Conservation (phyloP, 1,140 invertebrate species). For the Lucilia cuprina region DNA sequence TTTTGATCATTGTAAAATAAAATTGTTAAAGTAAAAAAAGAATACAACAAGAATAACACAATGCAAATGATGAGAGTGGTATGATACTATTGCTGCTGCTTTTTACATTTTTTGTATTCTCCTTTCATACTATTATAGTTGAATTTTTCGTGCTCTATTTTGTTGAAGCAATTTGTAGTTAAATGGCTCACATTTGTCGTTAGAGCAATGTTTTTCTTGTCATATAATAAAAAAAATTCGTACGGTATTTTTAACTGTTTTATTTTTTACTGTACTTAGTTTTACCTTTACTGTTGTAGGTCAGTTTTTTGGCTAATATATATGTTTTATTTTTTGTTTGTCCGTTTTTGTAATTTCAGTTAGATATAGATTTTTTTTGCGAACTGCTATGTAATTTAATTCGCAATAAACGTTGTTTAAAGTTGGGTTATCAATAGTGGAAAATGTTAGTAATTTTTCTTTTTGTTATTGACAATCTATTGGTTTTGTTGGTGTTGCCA, state of each 20-base stretch:
- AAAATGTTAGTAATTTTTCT: slow-evolving; percentile 8
- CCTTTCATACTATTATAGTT: not conserved
- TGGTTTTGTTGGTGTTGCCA: not conserved
- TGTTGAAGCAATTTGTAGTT: slow-evolving; percentile 22
- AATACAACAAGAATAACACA: not conserved
- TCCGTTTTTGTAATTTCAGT: not conserved
- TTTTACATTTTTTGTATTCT: not conserved
- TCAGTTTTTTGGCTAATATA: not conserved
- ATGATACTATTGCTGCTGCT: not conserved
- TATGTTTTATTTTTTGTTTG: slow-evolving; percentile 13
- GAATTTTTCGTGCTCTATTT: not conserved
- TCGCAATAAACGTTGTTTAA: not conserved
- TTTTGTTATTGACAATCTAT: slow-evolving; percentile 10
- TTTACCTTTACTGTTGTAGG: not conserved
- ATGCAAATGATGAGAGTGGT: slow-evolving; percentile 5
- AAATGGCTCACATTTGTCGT: slow-evolving; percentile 26
- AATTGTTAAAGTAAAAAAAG: not conserved
- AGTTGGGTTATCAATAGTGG: slow-evolving; percentile 13
- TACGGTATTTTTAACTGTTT: not conserved
- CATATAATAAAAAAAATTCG: not conserved
- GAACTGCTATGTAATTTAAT: not conserved
- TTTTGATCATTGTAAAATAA: not conserved
- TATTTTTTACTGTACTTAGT: not conserved
- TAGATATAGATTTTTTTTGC: not conserved
- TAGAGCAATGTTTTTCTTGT: not conserved